Evolutionary conservation across 2,888 invertebrate genomes (phyloP), one percentile per base, ranked within the genome.

Genomic region (Gonocerus acuteangulatus): DNA sequence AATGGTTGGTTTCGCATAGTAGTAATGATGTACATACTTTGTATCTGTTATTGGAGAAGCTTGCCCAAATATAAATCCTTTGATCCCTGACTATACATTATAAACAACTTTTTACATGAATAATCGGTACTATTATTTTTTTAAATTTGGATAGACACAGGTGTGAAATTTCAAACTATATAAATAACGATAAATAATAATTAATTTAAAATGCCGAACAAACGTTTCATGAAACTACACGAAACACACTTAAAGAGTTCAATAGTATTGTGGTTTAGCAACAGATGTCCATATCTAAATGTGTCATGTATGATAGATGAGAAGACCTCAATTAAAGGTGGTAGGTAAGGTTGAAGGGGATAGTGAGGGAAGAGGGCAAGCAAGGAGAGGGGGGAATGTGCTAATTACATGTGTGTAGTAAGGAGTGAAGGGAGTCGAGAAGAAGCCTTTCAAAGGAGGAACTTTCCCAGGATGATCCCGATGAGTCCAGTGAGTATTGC

Each of bases 381-480:
- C 22, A 19, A 15, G 47, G 57, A 49, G 36, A 45, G 52, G 48
- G 61, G 59, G 48, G 51, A 58, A 57, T 58, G 63, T 61, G 63
- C 58, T 63, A 61, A 57, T 63, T 61, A 61, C 63, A 63, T 49
- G 58, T 49, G 58, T 49, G 58, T 32, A 57, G 36, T 44, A 32
- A 45, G 54, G 57, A 57, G 57, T 18, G 36, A 44, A 48, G 45
- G 23, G 56, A 23, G 18, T 39, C 7, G 21, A 15, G 42, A 34
- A 47, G 58, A 60, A 45, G 68, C 68, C 73, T 79, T 84, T 87
- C 85, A 89, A 79, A 88, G 85, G 76, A 86, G 77, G 78, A 84
- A 87, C 78, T 88, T 89, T 74, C 88, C 89, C 74, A 88, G 78
- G 74, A 88, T 78, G 73, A 88, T 80, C 73, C 88, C 87, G 73